Evolutionary conservation across 2,888 invertebrate species (phyloP).

Genomic region (Rhingia rostrata): DNA sequence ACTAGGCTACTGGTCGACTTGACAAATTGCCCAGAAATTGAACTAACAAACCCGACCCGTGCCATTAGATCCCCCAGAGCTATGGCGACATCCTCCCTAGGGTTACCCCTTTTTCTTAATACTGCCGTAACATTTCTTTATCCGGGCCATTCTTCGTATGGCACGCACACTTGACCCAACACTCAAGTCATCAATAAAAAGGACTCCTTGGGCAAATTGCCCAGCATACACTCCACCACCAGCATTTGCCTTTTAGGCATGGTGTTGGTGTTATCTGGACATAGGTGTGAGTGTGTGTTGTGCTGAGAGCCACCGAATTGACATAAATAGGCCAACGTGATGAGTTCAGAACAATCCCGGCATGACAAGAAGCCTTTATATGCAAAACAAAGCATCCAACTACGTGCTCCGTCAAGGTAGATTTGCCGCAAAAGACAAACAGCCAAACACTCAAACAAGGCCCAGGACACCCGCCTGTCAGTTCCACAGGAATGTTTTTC

Average conservation of each 20-base stretch:
- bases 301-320: conserved; percentile 14
- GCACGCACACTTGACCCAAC: conserved; percentile 52
- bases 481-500: conserved; percentile 23
- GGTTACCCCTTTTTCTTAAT: conserved; percentile 16
- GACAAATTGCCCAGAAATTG: conserved; percentile 15
- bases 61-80: background rate
- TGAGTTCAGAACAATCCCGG: conserved; percentile 5
- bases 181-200: conserved; percentile 51
- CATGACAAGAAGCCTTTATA: conserved; percentile 1
- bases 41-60: background rate
- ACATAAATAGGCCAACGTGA: conserved; percentile 29
- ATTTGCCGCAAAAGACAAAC: conserved; percentile 39
- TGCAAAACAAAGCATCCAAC: conserved; percentile 27
- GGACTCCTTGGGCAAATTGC: conserved; percentile 46
- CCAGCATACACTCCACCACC: conserved; percentile 16
- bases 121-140: conserved; percentile 15
- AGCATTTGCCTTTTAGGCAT: background rate
- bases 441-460: background rate
- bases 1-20: background rate
- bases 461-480: background rate
- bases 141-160: conserved; percentile 42
- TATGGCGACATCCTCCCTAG: background rate
- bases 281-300: background rate
- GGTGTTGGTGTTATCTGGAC: background rate
- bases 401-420: conserved; percentile 45